Evolutionary conservation across 2,113 vertebrate species (phyloP).

Genomic region (Sceloporus undulatus): DNA sequence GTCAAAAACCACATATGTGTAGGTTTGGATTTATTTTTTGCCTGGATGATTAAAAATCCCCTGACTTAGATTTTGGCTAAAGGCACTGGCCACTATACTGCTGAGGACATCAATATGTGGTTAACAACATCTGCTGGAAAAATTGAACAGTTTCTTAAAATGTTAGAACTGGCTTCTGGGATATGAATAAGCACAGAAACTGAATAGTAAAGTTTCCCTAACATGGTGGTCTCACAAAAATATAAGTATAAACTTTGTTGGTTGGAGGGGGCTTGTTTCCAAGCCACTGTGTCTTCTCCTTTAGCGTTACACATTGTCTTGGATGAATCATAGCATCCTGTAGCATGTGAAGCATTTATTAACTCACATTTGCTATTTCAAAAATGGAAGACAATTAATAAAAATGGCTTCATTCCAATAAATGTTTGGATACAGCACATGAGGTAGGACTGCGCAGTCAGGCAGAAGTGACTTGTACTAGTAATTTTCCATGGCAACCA

Average conservation of each 20-base stretch:
- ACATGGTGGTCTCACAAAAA: not conserved
- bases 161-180: not conserved
- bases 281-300: not conserved
- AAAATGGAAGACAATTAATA: not conserved
- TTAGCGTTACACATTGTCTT: not conserved
- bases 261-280: not conserved
- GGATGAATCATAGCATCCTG: not conserved
- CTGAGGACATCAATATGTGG: not conserved
- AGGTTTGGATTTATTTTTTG: not conserved
- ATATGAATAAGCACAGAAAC: not conserved
- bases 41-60: not conserved
- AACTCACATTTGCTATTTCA: conserved; percentile 2
- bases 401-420: not conserved
- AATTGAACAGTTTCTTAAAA: conserved; percentile 1
- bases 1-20: not conserved
- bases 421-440: not conserved
- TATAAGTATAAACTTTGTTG: not conserved
- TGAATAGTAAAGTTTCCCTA: not conserved
- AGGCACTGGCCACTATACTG: not conserved
- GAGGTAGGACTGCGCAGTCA: not conserved
- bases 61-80: not conserved
- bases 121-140: not conserved
- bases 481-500: not conserved
- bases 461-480: not conserved
- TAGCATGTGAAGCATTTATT: not conserved